Evolutionary conservation across 2,113 vertebrate genomes (phyloP).

Genomic region (Brevimyrus niger): DNA sequence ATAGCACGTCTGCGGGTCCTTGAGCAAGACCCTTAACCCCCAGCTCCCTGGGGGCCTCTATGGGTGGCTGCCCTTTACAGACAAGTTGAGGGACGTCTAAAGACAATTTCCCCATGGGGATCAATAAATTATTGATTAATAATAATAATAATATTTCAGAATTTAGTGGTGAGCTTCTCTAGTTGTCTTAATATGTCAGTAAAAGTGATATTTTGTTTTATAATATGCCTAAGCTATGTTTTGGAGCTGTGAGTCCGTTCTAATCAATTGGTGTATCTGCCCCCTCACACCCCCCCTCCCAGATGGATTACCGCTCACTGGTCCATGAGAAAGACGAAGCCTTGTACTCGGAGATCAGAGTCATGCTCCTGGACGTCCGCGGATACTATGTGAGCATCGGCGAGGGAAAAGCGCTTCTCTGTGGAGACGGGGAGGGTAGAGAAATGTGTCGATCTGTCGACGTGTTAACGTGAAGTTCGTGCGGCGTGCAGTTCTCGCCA

Average conservation of each 20-base stretch:
- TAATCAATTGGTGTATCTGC: neutral
- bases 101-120: too few species aligned
- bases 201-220: neutral
- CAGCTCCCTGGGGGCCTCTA: too few species aligned
- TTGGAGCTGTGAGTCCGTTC: neutral
- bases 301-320: conserved; percentile 85
- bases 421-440: neutral
- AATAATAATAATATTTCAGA: too few species aligned
- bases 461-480: neutral
- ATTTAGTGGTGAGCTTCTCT: neutral
- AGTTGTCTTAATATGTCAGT: neutral
- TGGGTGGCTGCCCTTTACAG: too few species aligned
- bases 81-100: too few species aligned
- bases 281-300: neutral
- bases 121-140: too few species aligned
- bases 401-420: neutral
- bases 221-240: neutral
- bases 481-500: neutral
- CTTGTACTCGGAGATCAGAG: conserved; percentile 62
- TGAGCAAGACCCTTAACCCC: too few species aligned
- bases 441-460: neutral
- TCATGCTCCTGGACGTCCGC: conserved; percentile 70
- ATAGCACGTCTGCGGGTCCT: too few species aligned
- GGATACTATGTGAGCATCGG: conserved; percentile 73
- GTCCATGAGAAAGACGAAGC: conserved; percentile 73